Evolutionary conservation across 2,113 vertebrate species (phyloP).

Genomic region (Tylochromis polylepis): DNA sequence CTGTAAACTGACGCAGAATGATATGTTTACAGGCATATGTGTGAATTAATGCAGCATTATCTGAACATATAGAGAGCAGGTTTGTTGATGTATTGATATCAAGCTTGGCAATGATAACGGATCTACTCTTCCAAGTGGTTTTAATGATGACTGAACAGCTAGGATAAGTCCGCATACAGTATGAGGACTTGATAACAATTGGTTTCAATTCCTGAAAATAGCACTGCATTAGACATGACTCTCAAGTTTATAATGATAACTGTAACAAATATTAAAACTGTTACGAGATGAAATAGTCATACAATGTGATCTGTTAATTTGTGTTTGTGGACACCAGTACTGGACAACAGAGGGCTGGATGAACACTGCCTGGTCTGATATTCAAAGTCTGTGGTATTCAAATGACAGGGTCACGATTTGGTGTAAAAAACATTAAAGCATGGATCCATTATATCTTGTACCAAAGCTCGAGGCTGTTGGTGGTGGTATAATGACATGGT

Average conservation of each 20-base stretch:
- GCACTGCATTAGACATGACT: not conserved
- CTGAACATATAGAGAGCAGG: not conserved
- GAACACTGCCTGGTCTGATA: not conserved
- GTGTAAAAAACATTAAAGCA: not conserved
- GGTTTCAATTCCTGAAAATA: not conserved
- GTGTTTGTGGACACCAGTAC: not conserved
- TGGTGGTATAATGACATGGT: not conserved
- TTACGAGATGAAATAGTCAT: not conserved
- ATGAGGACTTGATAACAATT: not conserved
- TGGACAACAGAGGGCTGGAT: not conserved
- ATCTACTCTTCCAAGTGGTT: not conserved
- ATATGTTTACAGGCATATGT: not conserved
- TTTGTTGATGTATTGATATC: not conserved
- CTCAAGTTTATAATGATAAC: not conserved
- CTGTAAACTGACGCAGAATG: not conserved
- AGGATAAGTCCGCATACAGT: not conserved
- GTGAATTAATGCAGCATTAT: not conserved
- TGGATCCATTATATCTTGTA: not conserved
- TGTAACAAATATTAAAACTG: not conserved
- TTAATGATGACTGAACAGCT: not conserved
- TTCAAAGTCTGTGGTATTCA: not conserved
- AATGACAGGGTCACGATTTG: not conserved
- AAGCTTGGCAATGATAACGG: not conserved
- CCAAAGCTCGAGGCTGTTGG: not conserved
- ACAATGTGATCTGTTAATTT: too few species aligned